phyloP scores from a whole-genome alignment of 2,113 vertebrate genomes.

The Leptocoma aspasia region DNA sequence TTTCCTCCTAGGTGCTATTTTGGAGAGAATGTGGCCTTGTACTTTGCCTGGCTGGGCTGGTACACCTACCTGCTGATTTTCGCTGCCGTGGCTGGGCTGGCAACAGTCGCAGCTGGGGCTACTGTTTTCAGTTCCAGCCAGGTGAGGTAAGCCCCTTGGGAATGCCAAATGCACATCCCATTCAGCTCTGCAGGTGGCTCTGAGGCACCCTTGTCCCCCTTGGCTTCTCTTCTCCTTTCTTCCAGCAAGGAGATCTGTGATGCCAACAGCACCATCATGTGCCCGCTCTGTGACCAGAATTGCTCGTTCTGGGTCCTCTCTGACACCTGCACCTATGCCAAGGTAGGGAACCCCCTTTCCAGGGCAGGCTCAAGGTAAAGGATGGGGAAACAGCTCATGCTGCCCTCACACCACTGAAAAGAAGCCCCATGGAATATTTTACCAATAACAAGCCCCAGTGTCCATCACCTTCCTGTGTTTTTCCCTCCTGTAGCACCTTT shows the following conservation, averaged over 20 bases:
- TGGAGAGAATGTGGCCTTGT: constrained; percentile 91
- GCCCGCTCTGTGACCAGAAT: constrained; percentile 83
- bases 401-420: not conserved
- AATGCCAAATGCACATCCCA: fast-evolving
- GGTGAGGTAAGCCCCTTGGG: constrained; percentile 79
- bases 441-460: not conserved
- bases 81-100: constrained; percentile 73
- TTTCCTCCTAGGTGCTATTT: constrained; percentile 81
- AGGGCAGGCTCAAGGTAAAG: not conserved
- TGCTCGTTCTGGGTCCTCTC: constrained; percentile 80
- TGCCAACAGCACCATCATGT: constrained; percentile 79
- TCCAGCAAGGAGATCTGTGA: constrained; percentile 88
- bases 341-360: constrained; percentile 63
- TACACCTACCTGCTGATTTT: constrained; percentile 84
- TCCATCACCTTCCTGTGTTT: not conserved
- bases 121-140: constrained; percentile 79
- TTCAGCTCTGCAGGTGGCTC: fast-evolving
- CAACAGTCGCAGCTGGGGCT: constrained; percentile 81
- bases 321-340: constrained; percentile 86
- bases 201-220: not conserved
- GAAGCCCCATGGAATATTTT: not conserved
- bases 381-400: not conserved
- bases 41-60: constrained; percentile 92
- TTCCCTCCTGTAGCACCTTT: not conserved
- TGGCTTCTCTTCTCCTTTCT: not conserved